Evolutionary conservation across 2,797 vertebrate genomes (phyloP).

Genomic region (Carapus acus): DNA sequence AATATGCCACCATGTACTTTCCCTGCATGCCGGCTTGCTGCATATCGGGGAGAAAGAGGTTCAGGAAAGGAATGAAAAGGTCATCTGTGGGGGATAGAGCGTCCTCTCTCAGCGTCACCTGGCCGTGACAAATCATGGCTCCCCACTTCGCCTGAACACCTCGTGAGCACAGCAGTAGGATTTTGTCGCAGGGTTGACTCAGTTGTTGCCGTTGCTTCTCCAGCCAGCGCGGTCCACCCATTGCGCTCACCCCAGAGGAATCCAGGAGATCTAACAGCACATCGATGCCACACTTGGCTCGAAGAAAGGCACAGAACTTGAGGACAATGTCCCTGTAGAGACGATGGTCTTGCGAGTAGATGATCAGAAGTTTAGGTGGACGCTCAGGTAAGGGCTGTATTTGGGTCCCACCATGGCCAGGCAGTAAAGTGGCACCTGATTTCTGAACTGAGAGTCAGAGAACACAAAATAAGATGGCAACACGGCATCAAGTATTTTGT

Average conservation of each 20-base stretch:
- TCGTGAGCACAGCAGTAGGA: constrained; percentile 86
- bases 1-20: constrained; percentile 89
- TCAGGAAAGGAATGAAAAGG: constrained; percentile 85
- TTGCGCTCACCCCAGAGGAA: constrained; percentile 73
- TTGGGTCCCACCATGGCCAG: fast-evolving
- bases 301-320: constrained; percentile 86
- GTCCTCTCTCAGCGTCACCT: constrained; percentile 77
- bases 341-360: constrained; percentile 92
- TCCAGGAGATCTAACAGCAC: constrained; percentile 86
- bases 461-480: not conserved
- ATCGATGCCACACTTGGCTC: constrained; percentile 80
- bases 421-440: fast-evolving
- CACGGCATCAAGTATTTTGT: not conserved
- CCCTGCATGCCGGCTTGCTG: constrained; percentile 79
- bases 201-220: constrained; percentile 81
- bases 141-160: constrained; percentile 91
- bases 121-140: constrained; percentile 78
- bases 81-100: constrained; percentile 75
- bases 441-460: constrained; percentile 20
- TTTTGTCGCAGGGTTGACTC: constrained; percentile 75
- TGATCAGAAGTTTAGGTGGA: constrained; percentile 79
- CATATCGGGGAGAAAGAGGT: constrained; percentile 86
- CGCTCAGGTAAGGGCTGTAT: not conserved
- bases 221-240: constrained; percentile 84
- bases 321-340: constrained; percentile 85